Percentiles rank a stretch among this genome's conserved stretches.
These are phyloP conservation scores for Drosophila macrothrix DNA, from an alignment of 2,888 invertebrate species.

Conservation along the genomic window DNA sequence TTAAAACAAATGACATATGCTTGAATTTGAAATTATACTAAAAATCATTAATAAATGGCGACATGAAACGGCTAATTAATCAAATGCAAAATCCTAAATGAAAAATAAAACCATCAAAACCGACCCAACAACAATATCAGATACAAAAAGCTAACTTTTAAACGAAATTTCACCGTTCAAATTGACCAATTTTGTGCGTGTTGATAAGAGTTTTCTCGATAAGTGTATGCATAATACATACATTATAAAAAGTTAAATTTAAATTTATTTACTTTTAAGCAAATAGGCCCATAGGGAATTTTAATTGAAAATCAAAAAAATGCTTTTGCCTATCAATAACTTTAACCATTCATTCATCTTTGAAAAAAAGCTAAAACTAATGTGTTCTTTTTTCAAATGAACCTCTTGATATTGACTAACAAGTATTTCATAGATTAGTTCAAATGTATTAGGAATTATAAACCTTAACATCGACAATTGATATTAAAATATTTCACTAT, in stretches of 20 bases:
- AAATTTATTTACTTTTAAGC: neutral
- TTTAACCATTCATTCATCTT: neutral
- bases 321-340: neutral
- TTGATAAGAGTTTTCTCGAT: slow-evolving; percentile 15
- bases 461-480: neutral
- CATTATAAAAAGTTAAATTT: neutral
- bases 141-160: slow-evolving; percentile 13
- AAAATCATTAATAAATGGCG: slow-evolving; percentile 71
- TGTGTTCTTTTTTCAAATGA: neutral
- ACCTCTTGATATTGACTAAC: neutral
- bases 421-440: neutral
- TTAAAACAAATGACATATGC: slow-evolving; percentile 47
- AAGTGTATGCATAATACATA: neutral
- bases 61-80: slow-evolving; percentile 75
- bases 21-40: slow-evolving; percentile 66
- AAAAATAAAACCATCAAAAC: slow-evolving; percentile 22
- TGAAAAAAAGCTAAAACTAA: too few relatives aligned
- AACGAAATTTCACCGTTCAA: slow-evolving; percentile 23
- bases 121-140: slow-evolving; percentile 19
- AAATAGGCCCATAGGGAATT: neutral
- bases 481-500: neutral
- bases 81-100: slow-evolving; percentile 64
- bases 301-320: neutral
- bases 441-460: neutral
- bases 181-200: slow-evolving; percentile 9